Percentiles rank a stretch among this genome's conserved stretches.
These are phyloP conservation scores for Myopa testacea DNA, from an alignment of 2,888 invertebrate species.

Conservation along the genomic window DNA sequence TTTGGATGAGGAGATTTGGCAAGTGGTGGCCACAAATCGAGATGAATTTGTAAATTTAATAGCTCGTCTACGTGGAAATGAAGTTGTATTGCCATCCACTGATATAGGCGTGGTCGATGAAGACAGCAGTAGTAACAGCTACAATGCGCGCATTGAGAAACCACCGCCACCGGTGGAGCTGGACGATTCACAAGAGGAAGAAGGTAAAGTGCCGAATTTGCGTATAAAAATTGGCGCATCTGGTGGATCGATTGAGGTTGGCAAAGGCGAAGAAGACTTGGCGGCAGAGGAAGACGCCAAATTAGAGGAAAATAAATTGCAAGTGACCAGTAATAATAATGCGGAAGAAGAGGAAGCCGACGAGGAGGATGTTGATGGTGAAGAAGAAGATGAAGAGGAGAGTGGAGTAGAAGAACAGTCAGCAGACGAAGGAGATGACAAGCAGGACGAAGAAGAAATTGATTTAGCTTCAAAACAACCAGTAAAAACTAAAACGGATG, in stretches of 20 bases:
- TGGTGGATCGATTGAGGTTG: slow-evolving; percentile 40
- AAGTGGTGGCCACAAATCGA: slow-evolving; percentile 87
- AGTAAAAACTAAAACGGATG: slow-evolving; percentile 32
- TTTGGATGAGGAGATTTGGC: slow-evolving; percentile 96
- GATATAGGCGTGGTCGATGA: slow-evolving; percentile 74
- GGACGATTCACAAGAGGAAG: slow-evolving; percentile 71
- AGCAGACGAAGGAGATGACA: slow-evolving; percentile 54
- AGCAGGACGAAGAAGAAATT: slow-evolving; percentile 45
- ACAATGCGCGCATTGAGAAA: slow-evolving; percentile 52
- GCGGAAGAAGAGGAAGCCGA: slow-evolving; percentile 20
- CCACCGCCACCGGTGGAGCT: slow-evolving; percentile 60
- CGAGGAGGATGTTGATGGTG: slow-evolving; percentile 44
- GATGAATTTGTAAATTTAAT: slow-evolving; percentile 86
- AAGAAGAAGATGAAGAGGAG: slow-evolving; percentile 52
- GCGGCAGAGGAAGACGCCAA: slow-evolving; percentile 50
- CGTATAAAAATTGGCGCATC: slow-evolving; percentile 60
- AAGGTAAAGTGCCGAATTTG: slow-evolving; percentile 66
- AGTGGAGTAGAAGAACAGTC: slow-evolving; percentile 49
- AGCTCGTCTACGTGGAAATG: slow-evolving; percentile 79
- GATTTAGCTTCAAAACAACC: background rate
- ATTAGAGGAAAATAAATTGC: slow-evolving; percentile 13
- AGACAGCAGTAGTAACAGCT: slow-evolving; percentile 73
- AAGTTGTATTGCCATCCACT: slow-evolving; percentile 71
- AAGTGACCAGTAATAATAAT: background rate
- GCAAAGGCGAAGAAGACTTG: slow-evolving; percentile 48